Base-by-base conservation (phyloP, 2,797 vertebrate genomes). In the Cirrhinus mrigala region DNA sequence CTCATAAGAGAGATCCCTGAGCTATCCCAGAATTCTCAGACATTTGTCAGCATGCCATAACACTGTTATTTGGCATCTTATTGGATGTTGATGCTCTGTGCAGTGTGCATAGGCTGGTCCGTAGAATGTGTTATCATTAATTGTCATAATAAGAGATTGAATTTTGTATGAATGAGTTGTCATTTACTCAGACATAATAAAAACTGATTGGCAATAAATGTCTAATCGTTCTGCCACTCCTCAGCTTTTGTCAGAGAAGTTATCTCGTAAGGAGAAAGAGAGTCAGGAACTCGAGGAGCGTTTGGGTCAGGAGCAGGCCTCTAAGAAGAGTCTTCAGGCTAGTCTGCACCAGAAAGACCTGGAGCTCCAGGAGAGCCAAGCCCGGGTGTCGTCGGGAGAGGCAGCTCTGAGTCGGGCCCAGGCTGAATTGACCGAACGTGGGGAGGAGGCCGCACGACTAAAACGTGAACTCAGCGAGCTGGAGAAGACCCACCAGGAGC, bases 351-450 rank as follows among this genome's bases (percentile, higher is more conserved):
- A 98, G 92, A 96, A 93, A 62, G 97, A 98, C 50, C 89, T 96
- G 80, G 98, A 99, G 90, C 94, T 96, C 54, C 97, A 98, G 46
- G 98, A 99, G 90, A 95, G 97, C 54, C 97, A 98, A 91, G 92
- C 94, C 52, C 95, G 96, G 60, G 90, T 95, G 5, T 91, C 95
- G 44, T 95, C 93, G 0, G 92, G 95, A 8, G 98, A 99, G 87
- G 91, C 93, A 2, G 96, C 96, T 0, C 85, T 98, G 87, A 96
- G 96, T 89, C 96, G 96, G 84, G 87, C 94, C 44, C 96, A 96
- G 91, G 87, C 90, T 0, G 97, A 98, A 82, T 92, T 97, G 9
- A 81, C 90, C 24, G 97, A 98, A 91, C 96, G 94, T 64, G 93
- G 86, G 1, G 96, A 97, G 89, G 95, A 96, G 71, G 92, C 91